A percentile compares a stretch with the other conserved stretches of the same genome.
These are phyloP conservation scores for Drosophila pseudotakahashii DNA, from an alignment of 2,888 invertebrate species.

Conservation along the genomic window DNA sequence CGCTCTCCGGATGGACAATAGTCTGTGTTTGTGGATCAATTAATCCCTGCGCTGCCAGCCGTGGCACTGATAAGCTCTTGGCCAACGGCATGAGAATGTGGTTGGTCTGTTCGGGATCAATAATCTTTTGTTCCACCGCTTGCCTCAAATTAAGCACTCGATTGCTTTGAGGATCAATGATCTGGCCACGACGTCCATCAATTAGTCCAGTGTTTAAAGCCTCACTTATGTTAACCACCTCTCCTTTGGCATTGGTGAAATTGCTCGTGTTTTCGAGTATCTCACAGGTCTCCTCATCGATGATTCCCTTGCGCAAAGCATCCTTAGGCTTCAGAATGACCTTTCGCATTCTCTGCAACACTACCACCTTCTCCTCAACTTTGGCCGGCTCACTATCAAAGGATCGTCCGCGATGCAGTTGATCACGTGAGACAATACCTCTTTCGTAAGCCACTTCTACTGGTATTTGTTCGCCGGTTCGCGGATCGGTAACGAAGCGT, in stretches of 20 bases:
- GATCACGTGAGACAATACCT: slow-evolving; percentile 87
- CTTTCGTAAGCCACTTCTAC: slow-evolving; percentile 92
- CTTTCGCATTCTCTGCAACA: slow-evolving; percentile 91
- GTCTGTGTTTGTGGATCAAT: slow-evolving; percentile 90
- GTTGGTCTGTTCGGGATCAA: slow-evolving; percentile 91
- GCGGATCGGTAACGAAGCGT: slow-evolving; percentile 90
- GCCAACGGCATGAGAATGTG: slow-evolving; percentile 92
- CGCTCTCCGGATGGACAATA: slow-evolving; percentile 95
- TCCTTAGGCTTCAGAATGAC: slow-evolving; percentile 90
- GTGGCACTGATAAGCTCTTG: slow-evolving; percentile 92
- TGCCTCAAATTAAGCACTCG: slow-evolving; percentile 92
- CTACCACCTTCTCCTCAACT: slow-evolving; percentile 88
- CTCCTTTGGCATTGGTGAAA: slow-evolving; percentile 86
- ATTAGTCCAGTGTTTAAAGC: slow-evolving; percentile 90
- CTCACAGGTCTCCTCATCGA: slow-evolving; percentile 90
- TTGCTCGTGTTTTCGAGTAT: slow-evolving; percentile 87
- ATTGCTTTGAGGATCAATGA: slow-evolving; percentile 93
- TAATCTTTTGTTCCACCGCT: slow-evolving; percentile 92
- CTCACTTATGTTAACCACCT: slow-evolving; percentile 89
- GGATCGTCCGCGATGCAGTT: slow-evolving; percentile 76
- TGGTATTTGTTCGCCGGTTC: slow-evolving; percentile 91
- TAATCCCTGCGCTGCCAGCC: slow-evolving; percentile 93
- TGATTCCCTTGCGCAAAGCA: slow-evolving; percentile 91
- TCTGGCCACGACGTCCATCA: slow-evolving; percentile 90
- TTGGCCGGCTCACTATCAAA: slow-evolving; percentile 86